A percentile compares a stretch with the other conserved stretches of the same genome.
Evolutionary conservation across 2,888 invertebrate genomes (phyloP).

Genomic region (Ectropis crepuscularia): DNA sequence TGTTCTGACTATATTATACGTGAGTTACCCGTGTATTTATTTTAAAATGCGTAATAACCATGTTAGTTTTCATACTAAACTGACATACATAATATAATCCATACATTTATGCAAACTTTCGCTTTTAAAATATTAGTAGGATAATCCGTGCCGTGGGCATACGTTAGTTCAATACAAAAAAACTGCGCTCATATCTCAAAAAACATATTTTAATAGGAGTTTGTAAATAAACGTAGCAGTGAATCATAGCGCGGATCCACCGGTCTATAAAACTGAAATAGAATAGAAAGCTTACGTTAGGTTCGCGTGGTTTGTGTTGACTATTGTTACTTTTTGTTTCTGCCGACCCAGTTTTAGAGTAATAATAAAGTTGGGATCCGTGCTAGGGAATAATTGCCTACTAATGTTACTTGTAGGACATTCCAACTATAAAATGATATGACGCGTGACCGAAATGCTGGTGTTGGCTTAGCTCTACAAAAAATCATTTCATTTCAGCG

Average conservation of each 20-base stretch:
- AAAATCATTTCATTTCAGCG: no score
- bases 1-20: no score
- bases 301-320: conserved; percentile 33
- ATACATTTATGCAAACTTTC: no score
- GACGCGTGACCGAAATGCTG: no score
- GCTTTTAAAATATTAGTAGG: no score
- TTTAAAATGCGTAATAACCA: no score
- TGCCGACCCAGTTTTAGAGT: conserved; percentile 26
- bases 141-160: neutral
- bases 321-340: conserved; percentile 33
- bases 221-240: conserved; percentile 25
- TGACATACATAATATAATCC: no score
- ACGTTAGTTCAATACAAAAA: neutral
- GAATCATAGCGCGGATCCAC: conserved; percentile 45
- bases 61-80: no score
- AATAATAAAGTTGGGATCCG: conserved; percentile 5
- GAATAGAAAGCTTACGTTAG: conserved; percentile 49
- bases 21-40: no score
- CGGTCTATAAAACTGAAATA: conserved; percentile 52
- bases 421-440: no score
- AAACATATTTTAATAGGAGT: conserved; percentile 16
- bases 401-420: no score
- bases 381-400: neutral
- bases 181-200: conserved; percentile 1
- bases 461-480: no score